These are phyloP conservation scores for Corythornis leucogaster DNA, from an alignment of 2,797 vertebrate genomes.

Conservation along the genomic window DNA sequence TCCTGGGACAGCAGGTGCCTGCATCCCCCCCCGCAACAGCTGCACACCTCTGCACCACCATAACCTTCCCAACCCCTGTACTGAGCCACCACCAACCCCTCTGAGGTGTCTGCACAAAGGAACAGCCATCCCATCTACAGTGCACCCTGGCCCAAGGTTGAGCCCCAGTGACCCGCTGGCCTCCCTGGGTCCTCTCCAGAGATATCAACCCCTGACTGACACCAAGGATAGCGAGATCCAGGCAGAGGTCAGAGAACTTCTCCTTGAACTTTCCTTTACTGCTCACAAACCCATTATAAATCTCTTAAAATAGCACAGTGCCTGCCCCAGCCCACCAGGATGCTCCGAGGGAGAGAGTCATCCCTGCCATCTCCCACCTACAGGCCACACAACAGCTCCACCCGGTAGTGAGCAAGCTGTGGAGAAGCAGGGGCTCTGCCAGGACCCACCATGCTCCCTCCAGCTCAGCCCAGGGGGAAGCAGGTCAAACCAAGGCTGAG, in stretches of 20 bases:
- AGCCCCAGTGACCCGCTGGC: not conserved
- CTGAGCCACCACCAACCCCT: not conserved
- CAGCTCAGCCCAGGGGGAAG: accelerated
- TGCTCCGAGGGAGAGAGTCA: not conserved
- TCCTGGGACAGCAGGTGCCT: not conserved
- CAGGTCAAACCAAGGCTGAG: accelerated
- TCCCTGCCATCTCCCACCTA: not conserved
- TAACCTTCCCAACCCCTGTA: not conserved
- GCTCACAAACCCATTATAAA: not conserved
- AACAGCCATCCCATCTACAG: not conserved
- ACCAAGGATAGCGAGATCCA: accelerated
- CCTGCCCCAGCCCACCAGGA: not conserved
- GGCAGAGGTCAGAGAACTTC: not conserved
- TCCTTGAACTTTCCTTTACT: not conserved
- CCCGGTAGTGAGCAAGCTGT: accelerated
- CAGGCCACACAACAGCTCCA: not conserved
- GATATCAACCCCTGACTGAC: not conserved
- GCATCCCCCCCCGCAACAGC: not conserved
- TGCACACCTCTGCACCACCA: accelerated
- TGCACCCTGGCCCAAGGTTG: not conserved
- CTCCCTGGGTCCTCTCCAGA: not conserved
- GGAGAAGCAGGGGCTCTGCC: not conserved
- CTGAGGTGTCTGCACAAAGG: not conserved
- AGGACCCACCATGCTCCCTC: not conserved
- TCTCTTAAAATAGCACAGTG: not conserved